Conservation (phyloP, 2,113 vertebrate genomes). For the Pseudopipra pipra region DNA sequence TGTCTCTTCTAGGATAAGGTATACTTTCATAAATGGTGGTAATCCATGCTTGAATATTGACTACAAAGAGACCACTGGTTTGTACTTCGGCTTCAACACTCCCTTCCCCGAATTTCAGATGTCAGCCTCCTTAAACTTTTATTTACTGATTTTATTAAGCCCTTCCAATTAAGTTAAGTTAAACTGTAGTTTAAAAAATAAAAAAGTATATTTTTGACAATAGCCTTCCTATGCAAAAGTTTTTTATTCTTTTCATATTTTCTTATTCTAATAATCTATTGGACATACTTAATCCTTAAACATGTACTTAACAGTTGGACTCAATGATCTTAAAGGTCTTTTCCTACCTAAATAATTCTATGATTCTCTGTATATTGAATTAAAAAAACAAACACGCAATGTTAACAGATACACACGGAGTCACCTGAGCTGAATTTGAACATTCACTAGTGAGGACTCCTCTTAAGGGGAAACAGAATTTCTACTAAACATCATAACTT, state of each 20-base stretch:
- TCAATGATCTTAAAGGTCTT: not conserved
- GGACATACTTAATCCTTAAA: not conserved
- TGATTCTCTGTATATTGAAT: not conserved
- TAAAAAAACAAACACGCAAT: not conserved
- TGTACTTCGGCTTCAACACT: not conserved
- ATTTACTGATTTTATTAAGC: not conserved
- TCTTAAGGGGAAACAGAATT: not conserved
- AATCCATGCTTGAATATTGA: not conserved
- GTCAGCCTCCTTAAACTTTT: not conserved
- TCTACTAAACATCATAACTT: not conserved
- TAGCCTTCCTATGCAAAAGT: not conserved
- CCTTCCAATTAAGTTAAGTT: not conserved
- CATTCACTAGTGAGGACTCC: not conserved
- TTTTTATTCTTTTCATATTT: not conserved
- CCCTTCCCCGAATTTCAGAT: not conserved
- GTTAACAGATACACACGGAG: not conserved
- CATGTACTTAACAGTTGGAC: not conserved
- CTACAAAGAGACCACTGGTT: not conserved
- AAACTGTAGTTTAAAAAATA: not conserved
- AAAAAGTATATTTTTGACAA: not conserved
- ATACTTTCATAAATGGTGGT: not conserved
- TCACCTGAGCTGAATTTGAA: not conserved
- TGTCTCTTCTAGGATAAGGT: not conserved
- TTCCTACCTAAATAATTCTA: not conserved
- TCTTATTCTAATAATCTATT: not conserved